These are phyloP conservation scores for Cephonodes hylas DNA, from an alignment of 2,888 invertebrate species.

Conservation along the genomic window DNA sequence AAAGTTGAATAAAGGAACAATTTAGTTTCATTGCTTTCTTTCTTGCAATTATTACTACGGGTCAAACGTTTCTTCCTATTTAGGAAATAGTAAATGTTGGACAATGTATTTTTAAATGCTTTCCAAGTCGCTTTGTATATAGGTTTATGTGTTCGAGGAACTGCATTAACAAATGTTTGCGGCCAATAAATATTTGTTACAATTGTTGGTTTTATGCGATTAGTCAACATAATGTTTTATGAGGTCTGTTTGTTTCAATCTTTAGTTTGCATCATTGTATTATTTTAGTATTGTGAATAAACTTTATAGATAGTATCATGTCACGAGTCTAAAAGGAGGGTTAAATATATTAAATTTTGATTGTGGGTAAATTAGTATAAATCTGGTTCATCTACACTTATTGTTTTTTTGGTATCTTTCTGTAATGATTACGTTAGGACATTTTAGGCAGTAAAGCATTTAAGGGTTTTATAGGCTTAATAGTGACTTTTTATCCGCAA, in stretches of 20 bases:
- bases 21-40: neutral
- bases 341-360: no score
- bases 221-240: neutral
- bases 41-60: neutral
- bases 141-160: constrained; percentile 3
- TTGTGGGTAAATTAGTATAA: no score
- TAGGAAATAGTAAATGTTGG: neutral
- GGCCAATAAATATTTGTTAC: neutral
- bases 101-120: constrained; percentile 3
- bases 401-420: no score
- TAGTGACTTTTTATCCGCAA: no score
- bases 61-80: neutral
- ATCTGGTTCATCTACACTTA: no score
- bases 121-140: neutral
- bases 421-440: no score
- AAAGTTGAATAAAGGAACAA: no score
- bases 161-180: neutral
- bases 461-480: no score
- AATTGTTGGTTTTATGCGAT: neutral
- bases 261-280: neutral
- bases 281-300: neutral
- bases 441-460: no score
- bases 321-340: no score
- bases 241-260: neutral
- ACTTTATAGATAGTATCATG: no score